phyloP scores from a whole-genome alignment of 2,113 vertebrate genomes.

The Porphyrio hochstetteri region DNA sequence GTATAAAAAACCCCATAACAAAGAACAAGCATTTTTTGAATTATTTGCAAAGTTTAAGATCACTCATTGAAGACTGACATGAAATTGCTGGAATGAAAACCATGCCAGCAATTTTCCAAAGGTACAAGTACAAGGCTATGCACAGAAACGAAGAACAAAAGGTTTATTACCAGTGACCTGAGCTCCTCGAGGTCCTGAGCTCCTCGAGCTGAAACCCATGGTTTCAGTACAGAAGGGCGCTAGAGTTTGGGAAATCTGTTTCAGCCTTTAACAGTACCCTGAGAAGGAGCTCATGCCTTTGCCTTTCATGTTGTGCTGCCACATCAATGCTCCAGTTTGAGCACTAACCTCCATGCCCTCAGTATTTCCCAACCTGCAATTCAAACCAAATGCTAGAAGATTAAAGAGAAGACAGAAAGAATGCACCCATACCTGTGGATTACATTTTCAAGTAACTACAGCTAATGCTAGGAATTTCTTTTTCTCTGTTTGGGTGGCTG shows the following conservation, averaged over 20 bases:
- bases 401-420: conserved; percentile 34
- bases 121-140: background rate
- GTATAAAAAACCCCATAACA: background rate
- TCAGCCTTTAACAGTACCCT: background rate
- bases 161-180: background rate
- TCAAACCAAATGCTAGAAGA: background rate
- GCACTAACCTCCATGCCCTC: background rate
- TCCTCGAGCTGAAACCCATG: background rate
- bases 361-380: conserved; percentile 33
- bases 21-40: background rate
- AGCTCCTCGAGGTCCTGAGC: background rate
- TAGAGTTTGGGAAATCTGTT: background rate
- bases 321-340: background rate
- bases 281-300: background rate
- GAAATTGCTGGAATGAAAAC: background rate
- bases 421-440: background rate
- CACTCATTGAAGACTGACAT: background rate
- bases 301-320: background rate
- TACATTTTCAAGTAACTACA: background rate
- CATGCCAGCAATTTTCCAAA: background rate
- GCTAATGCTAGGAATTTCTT: background rate
- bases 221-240: background rate
- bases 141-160: background rate
- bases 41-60: background rate
- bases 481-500: background rate